Percentiles rank a stretch among this genome's conserved stretches.
phyloP scores from a whole-genome alignment of 2,888 invertebrate genomes.

The Fragum whitleyi region DNA sequence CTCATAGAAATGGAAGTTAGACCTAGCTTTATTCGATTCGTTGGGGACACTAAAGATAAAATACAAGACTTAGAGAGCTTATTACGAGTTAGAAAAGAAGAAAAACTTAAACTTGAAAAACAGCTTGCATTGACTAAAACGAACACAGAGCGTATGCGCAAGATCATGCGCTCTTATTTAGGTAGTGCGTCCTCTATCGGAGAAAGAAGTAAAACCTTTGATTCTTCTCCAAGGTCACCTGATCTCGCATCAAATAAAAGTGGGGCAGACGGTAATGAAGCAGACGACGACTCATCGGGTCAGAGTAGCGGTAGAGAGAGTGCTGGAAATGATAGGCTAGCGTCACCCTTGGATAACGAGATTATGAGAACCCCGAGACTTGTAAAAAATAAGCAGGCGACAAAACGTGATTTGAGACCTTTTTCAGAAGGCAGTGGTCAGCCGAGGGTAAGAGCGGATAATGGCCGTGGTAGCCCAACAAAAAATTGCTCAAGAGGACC shows the following conservation, averaged over 20 bases:
- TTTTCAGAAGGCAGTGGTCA: conserved; percentile 28
- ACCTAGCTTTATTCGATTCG: conserved; percentile 79
- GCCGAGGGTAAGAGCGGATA: neutral
- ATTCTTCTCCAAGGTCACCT: conserved; percentile 34
- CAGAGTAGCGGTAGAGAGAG: neutral
- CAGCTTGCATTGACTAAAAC: conserved; percentile 70
- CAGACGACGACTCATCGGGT: conserved; percentile 41
- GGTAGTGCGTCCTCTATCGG: conserved; percentile 37
- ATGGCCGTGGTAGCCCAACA: neutral
- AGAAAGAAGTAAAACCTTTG: conserved; percentile 16
- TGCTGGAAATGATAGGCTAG: neutral
- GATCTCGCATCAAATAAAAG: conserved; percentile 20
- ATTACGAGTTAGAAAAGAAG: conserved; percentile 60
- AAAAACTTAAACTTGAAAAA: conserved; percentile 71
- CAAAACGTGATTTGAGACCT: conserved; percentile 31
- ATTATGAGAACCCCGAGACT: conserved; percentile 36
- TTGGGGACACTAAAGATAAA: conserved; percentile 71
- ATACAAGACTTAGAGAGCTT: conserved; percentile 67
- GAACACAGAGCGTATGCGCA: conserved; percentile 72
- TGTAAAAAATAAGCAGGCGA: conserved; percentile 21
- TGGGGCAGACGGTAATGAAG: conserved; percentile 52
- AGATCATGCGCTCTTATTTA: conserved; percentile 68
- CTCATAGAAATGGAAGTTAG: conserved; percentile 76
- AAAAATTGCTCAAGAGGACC: conserved; percentile 29
- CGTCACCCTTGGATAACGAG: conserved; percentile 9